phyloP scores from a whole-genome alignment of 2,888 invertebrate genomes.

The Dryobota labecula region DNA sequence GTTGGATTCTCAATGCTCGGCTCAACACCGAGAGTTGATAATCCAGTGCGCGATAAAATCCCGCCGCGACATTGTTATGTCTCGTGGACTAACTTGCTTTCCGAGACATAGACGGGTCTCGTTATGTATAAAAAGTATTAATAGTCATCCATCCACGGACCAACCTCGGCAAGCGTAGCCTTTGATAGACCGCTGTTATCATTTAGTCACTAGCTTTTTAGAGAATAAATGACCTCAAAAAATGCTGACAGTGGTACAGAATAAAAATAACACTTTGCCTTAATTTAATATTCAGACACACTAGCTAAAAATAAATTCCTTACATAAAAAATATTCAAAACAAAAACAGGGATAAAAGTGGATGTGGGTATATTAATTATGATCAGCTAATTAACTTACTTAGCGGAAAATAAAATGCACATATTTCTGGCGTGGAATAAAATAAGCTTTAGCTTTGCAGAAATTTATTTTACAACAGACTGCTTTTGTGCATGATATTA shows the following conservation, averaged over 20 bases:
- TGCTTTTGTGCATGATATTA: constrained; percentile 12
- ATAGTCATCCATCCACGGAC: neutral
- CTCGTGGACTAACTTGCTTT: neutral
- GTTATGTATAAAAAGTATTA: too few species aligned
- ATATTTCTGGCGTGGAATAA: constrained; percentile 25
- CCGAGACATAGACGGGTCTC: neutral
- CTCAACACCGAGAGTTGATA: too few species aligned
- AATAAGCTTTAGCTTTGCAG: neutral
- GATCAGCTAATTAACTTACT: constrained; percentile 34
- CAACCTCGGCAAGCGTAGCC: neutral
- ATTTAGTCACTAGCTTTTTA: neutral
- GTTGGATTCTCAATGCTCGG: too few species aligned
- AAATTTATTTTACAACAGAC: constrained; percentile 3
- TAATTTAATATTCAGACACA: neutral
- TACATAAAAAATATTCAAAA: neutral
- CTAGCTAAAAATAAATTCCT: neutral
- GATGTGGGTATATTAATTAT: constrained; percentile 27
- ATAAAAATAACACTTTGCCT: neutral
- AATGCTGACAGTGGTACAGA: neutral
- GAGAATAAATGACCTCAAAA: neutral
- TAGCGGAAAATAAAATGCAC: constrained; percentile 4
- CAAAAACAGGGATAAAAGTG: neutral
- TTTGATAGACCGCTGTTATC: neutral
- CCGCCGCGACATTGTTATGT: too few species aligned
- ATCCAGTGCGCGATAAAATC: too few species aligned